Evolutionary conservation across 2,113 vertebrate species (phyloP).

Genomic region (Psettodes erumei): DNA sequence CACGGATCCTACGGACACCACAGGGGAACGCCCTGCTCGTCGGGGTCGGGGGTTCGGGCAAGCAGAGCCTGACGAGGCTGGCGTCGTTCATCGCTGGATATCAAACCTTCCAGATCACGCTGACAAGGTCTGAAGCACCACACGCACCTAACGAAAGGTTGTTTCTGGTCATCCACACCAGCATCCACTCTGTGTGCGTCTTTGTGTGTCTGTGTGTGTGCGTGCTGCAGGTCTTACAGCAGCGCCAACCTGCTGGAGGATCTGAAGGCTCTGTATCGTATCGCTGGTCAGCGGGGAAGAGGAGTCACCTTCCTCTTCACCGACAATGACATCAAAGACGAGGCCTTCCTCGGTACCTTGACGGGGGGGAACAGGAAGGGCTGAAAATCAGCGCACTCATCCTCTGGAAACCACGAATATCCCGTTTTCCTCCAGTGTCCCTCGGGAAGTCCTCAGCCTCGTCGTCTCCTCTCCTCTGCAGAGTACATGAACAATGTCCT

Average conservation of each 20-base stretch:
- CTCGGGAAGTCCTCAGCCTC: no score
- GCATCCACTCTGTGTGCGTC: neutral
- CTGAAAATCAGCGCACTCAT: no score
- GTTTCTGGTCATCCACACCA: neutral
- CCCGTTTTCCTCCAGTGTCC: no score
- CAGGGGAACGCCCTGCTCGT: slow-evolving; percentile 88
- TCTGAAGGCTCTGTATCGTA: slow-evolving; percentile 85
- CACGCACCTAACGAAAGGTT: neutral
- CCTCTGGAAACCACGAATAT: no score
- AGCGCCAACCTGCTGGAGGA: slow-evolving; percentile 88
- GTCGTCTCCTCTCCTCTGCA: neutral
- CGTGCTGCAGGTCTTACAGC: slow-evolving; percentile 81
- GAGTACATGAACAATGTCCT: slow-evolving; percentile 91
- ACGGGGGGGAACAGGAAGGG: no score
- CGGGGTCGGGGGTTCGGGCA: slow-evolving; percentile 89
- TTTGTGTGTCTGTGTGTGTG: slow-evolving; percentile 25
- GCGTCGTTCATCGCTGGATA: slow-evolving; percentile 88
- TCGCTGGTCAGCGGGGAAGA: slow-evolving; percentile 85
- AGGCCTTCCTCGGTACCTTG: slow-evolving; percentile 86
- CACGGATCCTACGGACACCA: slow-evolving; percentile 85
- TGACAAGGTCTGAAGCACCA: slow-evolving; percentile 81
- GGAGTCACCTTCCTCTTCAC: slow-evolving; percentile 88
- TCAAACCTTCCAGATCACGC: slow-evolving; percentile 86
- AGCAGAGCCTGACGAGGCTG: slow-evolving; percentile 87
- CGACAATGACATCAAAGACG: slow-evolving; percentile 89